These are phyloP conservation scores for Neolamprologus toae DNA, from an alignment of 2,113 vertebrate species.

Conservation along the genomic window DNA sequence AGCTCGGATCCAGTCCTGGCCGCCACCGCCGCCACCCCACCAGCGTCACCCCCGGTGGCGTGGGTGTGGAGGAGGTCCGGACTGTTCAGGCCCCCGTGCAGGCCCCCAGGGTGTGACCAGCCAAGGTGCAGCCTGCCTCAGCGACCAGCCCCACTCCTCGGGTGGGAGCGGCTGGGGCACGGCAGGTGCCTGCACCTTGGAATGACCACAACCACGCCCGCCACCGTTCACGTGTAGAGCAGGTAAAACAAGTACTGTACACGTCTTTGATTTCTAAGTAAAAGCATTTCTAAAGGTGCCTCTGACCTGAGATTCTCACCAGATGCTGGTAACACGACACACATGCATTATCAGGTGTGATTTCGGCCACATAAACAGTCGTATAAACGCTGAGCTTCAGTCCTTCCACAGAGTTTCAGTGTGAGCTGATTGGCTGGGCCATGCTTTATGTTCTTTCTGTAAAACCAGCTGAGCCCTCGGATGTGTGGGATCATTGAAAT, in stretches of 20 bases:
- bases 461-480: neutral
- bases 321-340: neutral
- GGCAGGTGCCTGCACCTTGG: neutral
- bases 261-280: neutral
- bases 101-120: neutral
- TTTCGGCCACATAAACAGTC: neutral
- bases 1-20: neutral
- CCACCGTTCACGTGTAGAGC: neutral
- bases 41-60: neutral
- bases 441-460: neutral
- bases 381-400: neutral
- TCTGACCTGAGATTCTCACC: neutral
- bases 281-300: neutral
- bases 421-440: neutral
- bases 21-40: accelerated
- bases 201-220: neutral
- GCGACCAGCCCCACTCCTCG: neutral
- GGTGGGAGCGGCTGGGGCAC: neutral
- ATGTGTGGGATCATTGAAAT: neutral
- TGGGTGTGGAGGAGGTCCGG: neutral
- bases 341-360: neutral
- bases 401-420: neutral
- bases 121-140: neutral
- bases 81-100: neutral
- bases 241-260: neutral